phyloP scores from a whole-genome alignment of 2,888 invertebrate genomes.

The Patella depressa region DNA sequence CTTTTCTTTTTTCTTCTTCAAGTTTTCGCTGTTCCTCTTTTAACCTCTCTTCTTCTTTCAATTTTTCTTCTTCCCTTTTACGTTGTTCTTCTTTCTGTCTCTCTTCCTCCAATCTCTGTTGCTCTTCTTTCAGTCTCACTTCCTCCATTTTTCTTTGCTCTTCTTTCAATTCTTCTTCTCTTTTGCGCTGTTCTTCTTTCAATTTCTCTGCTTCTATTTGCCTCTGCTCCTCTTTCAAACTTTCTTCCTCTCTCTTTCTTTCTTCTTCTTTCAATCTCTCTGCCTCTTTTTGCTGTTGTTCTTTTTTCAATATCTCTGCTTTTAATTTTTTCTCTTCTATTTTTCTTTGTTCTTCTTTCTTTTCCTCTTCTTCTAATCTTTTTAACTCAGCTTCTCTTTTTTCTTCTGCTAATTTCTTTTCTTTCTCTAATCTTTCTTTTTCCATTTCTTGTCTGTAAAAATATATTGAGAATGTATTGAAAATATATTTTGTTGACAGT shows the following conservation, averaged over 20 bases:
- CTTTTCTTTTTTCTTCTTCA: slow-evolving; percentile 35
- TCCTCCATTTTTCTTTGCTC: slow-evolving; percentile 32
- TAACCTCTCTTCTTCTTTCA: slow-evolving; percentile 29
- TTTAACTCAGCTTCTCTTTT: slow-evolving; percentile 31
- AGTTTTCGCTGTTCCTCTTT: slow-evolving; percentile 32
- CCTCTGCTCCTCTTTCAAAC: slow-evolving; percentile 9
- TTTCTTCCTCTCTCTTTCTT: slow-evolving; percentile 3
- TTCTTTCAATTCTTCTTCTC: slow-evolving; percentile 28
- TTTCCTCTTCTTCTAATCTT: slow-evolving; percentile 40
- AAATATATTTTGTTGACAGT: no score
- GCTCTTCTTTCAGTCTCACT: slow-evolving; percentile 29
- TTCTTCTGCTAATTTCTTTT: slow-evolving; percentile 21
- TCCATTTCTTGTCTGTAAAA: slow-evolving; percentile 21
- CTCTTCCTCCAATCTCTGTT: slow-evolving; percentile 16
- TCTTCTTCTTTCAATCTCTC: slow-evolving; percentile 16
- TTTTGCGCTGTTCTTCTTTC: slow-evolving; percentile 35
- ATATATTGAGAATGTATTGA: no score
- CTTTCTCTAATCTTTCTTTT: slow-evolving; percentile 24
- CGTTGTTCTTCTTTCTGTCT: slow-evolving; percentile 28
- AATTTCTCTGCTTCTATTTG: slow-evolving; percentile 35
- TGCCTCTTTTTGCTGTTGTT: slow-evolving; percentile 19
- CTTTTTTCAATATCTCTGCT: slow-evolving; percentile 32
- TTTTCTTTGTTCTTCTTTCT: slow-evolving; percentile 33
- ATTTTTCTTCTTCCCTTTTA: slow-evolving; percentile 28
- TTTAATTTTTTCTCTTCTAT: slow-evolving; percentile 35